Conservation (phyloP, 2,113 vertebrate species). For the Cercopithecus mona region DNA sequence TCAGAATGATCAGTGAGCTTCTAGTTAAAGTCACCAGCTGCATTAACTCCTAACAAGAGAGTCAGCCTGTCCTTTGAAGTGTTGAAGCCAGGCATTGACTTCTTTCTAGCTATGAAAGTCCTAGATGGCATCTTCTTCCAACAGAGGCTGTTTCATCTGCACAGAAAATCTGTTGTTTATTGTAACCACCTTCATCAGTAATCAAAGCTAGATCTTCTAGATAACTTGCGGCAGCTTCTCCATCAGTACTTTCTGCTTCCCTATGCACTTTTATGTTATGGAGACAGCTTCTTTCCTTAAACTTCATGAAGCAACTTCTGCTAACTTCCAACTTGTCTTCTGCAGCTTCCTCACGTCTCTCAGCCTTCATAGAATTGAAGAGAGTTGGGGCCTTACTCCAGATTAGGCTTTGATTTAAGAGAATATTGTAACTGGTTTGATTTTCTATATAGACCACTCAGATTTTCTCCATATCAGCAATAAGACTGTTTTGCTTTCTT, state of each 20-base stretch:
- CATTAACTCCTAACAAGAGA: neutral
- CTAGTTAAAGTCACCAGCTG: neutral
- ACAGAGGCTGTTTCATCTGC: neutral
- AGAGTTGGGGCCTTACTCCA: neutral
- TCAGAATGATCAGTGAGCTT: neutral
- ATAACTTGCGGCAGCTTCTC: neutral
- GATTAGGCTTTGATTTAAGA: neutral
- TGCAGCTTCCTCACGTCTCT: neutral
- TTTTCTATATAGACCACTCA: neutral
- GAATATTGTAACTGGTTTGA: neutral
- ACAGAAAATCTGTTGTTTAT: neutral
- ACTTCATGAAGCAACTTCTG: neutral
- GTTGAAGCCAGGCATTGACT: neutral
- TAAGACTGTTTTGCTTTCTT: neutral
- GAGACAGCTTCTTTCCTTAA: neutral
- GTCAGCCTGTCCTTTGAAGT: neutral
- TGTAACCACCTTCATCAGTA: neutral
- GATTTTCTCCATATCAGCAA: neutral
- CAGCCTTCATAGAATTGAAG: neutral
- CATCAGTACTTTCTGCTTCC: neutral
- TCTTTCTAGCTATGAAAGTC: neutral
- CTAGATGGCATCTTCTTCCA: neutral
- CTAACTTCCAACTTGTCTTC: neutral
- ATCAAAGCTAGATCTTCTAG: neutral
- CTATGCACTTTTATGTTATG: neutral